Conservation (phyloP, 1,140 invertebrate species). For the Monochamus saltuarius region DNA sequence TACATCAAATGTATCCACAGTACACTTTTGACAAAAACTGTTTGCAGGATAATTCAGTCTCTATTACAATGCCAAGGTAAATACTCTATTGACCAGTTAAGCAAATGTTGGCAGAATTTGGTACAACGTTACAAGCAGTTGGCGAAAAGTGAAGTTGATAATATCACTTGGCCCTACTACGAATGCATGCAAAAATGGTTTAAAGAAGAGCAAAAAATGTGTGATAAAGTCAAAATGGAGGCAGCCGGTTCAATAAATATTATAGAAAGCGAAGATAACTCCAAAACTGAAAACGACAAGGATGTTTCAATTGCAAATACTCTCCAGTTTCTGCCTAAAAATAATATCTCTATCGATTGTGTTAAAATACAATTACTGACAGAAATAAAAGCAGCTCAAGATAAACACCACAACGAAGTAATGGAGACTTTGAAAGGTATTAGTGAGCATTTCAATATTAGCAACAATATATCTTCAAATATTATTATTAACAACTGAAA, state of each 20-base stretch:
- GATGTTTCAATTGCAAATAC: not conserved
- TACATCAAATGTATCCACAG: not conserved
- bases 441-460: not conserved
- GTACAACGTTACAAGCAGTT: conserved; percentile 26
- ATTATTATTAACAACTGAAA: too few relatives aligned
- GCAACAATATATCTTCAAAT: too few relatives aligned
- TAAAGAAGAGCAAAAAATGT: conserved; percentile 2
- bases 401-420: conserved; percentile 11
- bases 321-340: conserved; percentile 1
- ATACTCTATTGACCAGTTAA: conserved; percentile 30
- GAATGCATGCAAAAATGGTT: conserved; percentile 25
- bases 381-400: conserved; percentile 20
- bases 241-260: not conserved
- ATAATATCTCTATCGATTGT: conserved; percentile 3
- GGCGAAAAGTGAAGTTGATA: conserved; percentile 23
- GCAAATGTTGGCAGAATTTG: conserved; percentile 35
- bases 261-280: conserved; percentile 12
- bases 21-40: conserved; percentile 1
- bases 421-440: conserved; percentile 16
- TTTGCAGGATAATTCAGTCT: conserved; percentile 28
- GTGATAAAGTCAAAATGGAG: conserved; percentile 10
- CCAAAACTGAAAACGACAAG: not conserved
- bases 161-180: conserved; percentile 34
- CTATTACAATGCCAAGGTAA: conserved; percentile 25
- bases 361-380: conserved; percentile 22